Evolutionary conservation across 2,888 invertebrate genomes (phyloP).

Genomic region (Bhutanitis thaidina): DNA sequence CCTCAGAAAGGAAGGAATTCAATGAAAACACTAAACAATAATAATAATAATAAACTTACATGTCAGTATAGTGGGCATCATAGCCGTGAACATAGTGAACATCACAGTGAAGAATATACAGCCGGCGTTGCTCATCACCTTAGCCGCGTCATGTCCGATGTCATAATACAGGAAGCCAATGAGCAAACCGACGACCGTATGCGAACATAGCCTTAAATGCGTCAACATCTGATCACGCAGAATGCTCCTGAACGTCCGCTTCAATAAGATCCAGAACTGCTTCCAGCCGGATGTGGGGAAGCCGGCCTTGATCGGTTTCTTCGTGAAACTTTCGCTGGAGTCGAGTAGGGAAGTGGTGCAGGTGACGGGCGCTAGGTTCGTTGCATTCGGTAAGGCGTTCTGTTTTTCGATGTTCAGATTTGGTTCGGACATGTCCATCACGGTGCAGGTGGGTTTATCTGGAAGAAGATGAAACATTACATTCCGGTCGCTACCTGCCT

Average conservation of each 20-base stretch:
- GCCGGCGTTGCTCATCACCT: conserved; percentile 96
- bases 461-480: no score
- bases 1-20: no score
- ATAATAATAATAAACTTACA: conserved; percentile 90
- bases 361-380: conserved; percentile 76
- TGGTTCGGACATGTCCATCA: conserved; percentile 76
- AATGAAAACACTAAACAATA: no score
- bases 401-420: conserved; percentile 56
- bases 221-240: conserved; percentile 93
- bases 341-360: conserved; percentile 86
- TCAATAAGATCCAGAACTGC: conserved; percentile 93
- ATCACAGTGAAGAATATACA: conserved; percentile 97
- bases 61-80: conserved; percentile 99
- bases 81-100: conserved; percentile 98
- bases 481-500: no score
- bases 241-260: conserved; percentile 90
- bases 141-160: conserved; percentile 95
- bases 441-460: conserved; percentile 75
- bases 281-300: conserved; percentile 91
- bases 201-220: conserved; percentile 91
- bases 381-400: conserved; percentile 50
- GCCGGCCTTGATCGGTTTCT: conserved; percentile 82
- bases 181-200: conserved; percentile 92
- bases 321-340: conserved; percentile 86
- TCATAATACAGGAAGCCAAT: conserved; percentile 96